Percentiles rank a stretch among this genome's conserved stretches.
phyloP scores from a whole-genome alignment of 2,888 invertebrate genomes.

The Cylindroiulus punctatus region DNA sequence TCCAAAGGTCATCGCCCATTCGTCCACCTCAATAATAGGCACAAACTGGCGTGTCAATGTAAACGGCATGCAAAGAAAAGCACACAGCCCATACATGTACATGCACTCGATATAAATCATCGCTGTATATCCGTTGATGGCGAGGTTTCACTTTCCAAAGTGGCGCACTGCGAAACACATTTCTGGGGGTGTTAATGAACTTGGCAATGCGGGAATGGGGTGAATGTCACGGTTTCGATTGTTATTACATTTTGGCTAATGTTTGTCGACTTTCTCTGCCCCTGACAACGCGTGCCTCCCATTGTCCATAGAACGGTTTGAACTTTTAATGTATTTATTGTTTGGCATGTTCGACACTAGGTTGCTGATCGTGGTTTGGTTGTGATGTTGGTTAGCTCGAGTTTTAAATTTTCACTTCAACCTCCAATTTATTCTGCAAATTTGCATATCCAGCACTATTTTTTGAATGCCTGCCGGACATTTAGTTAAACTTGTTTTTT shows the following conservation, averaged over 20 bases:
- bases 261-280: background rate
- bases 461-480: background rate
- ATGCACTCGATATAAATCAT: background rate
- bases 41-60: background rate
- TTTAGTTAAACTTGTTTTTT: background rate
- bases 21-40: background rate
- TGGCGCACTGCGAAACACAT: background rate
- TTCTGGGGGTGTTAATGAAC: conserved; percentile 23
- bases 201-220: conserved; percentile 19
- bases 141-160: background rate
- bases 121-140: background rate
- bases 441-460: background rate
- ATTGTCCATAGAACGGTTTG: background rate
- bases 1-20: conserved; percentile 8
- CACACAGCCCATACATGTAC: background rate
- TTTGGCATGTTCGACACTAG: background rate
- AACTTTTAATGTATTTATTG: background rate
- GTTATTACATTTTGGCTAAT: background rate
- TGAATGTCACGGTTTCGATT: conserved; percentile 27
- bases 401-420: background rate
- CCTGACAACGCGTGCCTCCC: background rate
- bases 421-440: background rate
- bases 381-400: background rate
- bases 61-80: background rate
- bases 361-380: background rate